Conservation (phyloP, 2,797 vertebrate genomes). For the Pseudochirops corinnae region DNA sequence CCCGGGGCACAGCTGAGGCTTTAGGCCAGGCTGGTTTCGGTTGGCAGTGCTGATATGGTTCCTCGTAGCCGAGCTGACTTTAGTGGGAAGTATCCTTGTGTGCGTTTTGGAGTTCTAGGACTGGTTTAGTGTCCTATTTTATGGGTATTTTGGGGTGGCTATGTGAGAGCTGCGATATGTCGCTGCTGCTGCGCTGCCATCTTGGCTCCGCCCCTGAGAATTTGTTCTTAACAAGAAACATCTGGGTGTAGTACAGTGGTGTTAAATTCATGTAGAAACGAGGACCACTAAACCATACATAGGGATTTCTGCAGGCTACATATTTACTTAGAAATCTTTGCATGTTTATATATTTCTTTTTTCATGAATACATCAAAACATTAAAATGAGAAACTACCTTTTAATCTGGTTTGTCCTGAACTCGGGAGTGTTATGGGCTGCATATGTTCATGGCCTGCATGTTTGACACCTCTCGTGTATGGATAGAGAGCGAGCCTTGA, state of each 20-base stretch:
- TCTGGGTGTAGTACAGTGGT: background rate
- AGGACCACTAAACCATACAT: background rate
- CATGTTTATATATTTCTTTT: background rate
- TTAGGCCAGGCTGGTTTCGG: no score
- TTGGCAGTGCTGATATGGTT: no score
- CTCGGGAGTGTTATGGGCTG: background rate
- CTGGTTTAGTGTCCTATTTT: no score
- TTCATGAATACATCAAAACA: background rate
- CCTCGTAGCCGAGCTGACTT: no score
- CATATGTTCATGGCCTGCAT: background rate
- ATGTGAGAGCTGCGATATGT: no score
- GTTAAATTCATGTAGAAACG: background rate
- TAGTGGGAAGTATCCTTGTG: no score
- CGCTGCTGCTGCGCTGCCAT: no score
- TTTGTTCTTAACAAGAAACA: background rate
- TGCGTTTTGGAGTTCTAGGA: no score
- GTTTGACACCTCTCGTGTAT: background rate
- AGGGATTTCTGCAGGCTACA: background rate
- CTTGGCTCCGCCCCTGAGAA: no score
- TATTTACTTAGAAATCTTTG: background rate
- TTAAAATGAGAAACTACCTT: background rate
- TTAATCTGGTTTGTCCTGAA: background rate
- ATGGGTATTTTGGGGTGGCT: no score
- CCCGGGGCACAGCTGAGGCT: no score
- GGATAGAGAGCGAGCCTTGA: background rate